Evolutionary conservation across 92 coral and sea anemone genomes (phyloP), one percentile per base, ranked within the genome.

Genomic region (Ricordea florida): DNA sequence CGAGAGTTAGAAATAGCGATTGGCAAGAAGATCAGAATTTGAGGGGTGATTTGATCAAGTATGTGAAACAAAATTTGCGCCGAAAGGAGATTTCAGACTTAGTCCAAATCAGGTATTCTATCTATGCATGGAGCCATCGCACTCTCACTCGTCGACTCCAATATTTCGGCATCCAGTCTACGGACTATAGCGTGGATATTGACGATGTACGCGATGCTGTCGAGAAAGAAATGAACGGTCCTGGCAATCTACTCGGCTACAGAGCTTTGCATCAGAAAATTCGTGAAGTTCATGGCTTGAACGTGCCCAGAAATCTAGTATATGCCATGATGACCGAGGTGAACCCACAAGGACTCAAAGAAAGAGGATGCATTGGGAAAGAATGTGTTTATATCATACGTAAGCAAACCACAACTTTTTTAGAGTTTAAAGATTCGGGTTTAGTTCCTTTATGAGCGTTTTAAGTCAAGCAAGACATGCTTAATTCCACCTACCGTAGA

Each of bases 121-220:
- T 80, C 84, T 86, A 74, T 69, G 75, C 77, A 34, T 86, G 92
- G 83, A 85, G 87, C 73, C 66, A 44, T 69, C 72, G 83, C 56
- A 80, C 82, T 51, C 78, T 85, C 46, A 62, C 87, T 42, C 76
- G 80, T 28, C 80, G 70, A 42, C 85, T 85, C 44, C 74, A 65
- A 56, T 66, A 70, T 59, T 79, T 85, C 49, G 62, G 55, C 76
- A 71, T 71, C 72, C 47, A 80, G 44, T 71, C 66, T 55, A 51
- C 47, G 38, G 78, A 86, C 69, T 69, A 66, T 37, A 51, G 62
- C 46, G 72, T 85, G 46, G 87, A 80, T 58, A 47, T 80, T 56
- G 87, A 62, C 60, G 48, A 65, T n/a, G 55, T 69, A 32, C 49
- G 66, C 74, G 66, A 75, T 33, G 89, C 75, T 58, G 93, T 82